Conservation (phyloP, 2,888 invertebrate species). For the Tanytarsus gracilentus region DNA sequence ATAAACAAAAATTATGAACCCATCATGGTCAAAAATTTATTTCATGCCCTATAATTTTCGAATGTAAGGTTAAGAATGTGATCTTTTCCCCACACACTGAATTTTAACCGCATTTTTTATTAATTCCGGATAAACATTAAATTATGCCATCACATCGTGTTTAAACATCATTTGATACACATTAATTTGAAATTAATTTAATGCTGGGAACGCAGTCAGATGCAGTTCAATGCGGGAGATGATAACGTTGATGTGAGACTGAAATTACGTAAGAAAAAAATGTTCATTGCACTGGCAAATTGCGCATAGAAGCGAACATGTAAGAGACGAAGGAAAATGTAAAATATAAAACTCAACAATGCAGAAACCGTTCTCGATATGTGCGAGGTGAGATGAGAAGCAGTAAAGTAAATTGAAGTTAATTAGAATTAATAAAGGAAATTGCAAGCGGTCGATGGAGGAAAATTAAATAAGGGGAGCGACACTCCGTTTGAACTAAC, state of each 20-base stretch:
- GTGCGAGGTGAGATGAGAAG: background rate
- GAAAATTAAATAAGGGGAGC: too few species aligned
- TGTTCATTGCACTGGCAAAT: background rate
- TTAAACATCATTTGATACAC: too few species aligned
- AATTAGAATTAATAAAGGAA: slow-evolving; percentile 22
- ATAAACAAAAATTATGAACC: too few species aligned
- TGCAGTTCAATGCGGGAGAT: too few species aligned
- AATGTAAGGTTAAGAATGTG: too few species aligned
- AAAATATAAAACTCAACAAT: slow-evolving; percentile 4
- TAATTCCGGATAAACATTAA: slow-evolving; percentile 1
- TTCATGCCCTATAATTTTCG: background rate
- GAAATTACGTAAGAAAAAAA: slow-evolving; percentile 1
- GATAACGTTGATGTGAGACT: background rate
- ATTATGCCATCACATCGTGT: too few species aligned
- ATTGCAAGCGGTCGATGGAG: background rate
- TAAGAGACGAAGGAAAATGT: background rate
- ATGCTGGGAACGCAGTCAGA: too few species aligned
- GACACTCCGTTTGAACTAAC: too few species aligned
- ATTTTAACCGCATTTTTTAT: too few species aligned
- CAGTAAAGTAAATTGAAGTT: slow-evolving; percentile 2
- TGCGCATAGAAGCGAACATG: too few species aligned
- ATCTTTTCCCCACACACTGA: too few species aligned
- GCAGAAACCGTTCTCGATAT: slow-evolving; percentile 9
- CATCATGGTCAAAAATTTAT: background rate
- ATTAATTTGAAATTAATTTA: too few species aligned